Evolutionary conservation across 2,888 invertebrate species (phyloP), one percentile per base, ranked within the genome.

Genomic region (Lycia hirtaria): DNA sequence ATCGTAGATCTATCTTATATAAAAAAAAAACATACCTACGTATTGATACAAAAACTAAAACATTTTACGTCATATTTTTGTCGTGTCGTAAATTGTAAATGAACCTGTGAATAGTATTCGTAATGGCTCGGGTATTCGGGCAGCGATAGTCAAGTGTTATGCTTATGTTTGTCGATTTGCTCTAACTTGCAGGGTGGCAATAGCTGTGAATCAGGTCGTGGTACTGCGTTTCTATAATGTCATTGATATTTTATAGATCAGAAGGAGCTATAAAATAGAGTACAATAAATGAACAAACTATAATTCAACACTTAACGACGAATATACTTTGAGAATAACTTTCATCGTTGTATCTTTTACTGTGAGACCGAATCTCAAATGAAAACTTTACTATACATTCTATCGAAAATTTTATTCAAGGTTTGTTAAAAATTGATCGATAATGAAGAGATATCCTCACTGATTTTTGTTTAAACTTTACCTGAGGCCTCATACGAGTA

Each of bases 161-260:
- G 50, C 45, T 41, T 44, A 56, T 51, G 56, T 51, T 47, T 28
- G 67, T 64, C 67, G 56, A 65, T 68, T 65, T 64, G 51, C 65
- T 65, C 57, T 49, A 65, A 65, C 67, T 68, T 62, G 64, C 62
- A 71, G 64, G 65, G 68, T 64, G 60, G 61, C 50, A 57, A 62
- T 71, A 48, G 35, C 10, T 69, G 52, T 67, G 48, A 68, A 63
- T 68, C 59, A 60, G 57, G 58, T 57, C 57, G 57, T 26, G 43
- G 53, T 49, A 35, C 37, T 38, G 26, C 38, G 30, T n/a, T 44
- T 15, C 43, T 32, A 19, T 7, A 6, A 20, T 24, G 17, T 10
- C n/a, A n/a, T n/a, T 15, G 17, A n/a, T 43, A 17, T 17, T 43
- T 43, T 26, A 15, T 28, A 40, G 19, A 10, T 19, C n/a, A 5